A percentile compares a stretch with the other conserved stretches of the same genome.
Evolutionary conservation across 2,113 vertebrate genomes (phyloP).

Genomic region (Isichthys henryi): DNA sequence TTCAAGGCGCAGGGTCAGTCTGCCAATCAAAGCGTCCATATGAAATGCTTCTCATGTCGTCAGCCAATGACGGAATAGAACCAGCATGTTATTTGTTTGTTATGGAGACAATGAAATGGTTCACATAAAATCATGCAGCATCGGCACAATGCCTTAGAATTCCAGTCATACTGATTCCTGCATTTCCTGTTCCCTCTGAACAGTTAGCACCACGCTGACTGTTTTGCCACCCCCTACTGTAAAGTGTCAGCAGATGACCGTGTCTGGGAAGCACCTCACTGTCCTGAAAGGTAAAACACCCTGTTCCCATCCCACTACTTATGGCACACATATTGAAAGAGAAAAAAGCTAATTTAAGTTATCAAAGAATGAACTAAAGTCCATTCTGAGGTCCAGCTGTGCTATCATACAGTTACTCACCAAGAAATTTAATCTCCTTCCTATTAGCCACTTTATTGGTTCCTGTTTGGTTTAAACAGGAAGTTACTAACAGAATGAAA

Average conservation of each 20-base stretch:
- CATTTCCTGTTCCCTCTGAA: neutral
- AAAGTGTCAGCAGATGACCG: constrained; percentile 73
- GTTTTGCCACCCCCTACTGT: constrained; percentile 76
- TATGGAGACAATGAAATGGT: neutral
- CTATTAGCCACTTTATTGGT: neutral
- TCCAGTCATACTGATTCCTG: neutral
- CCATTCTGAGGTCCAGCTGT: neutral
- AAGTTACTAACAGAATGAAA: neutral
- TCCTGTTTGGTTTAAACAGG: neutral
- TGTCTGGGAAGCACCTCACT: constrained; percentile 75
- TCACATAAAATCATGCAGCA: neutral
- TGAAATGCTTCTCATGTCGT: neutral
- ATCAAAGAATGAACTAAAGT: neutral
- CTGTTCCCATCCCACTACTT: neutral
- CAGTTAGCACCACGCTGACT: constrained; percentile 76
- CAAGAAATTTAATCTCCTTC: neutral
- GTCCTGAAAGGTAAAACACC: constrained; percentile 67
- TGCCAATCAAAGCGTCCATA: neutral
- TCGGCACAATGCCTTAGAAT: neutral
- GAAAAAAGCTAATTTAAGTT: neutral
- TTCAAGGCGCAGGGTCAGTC: constrained; percentile 76
- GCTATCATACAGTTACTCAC: neutral
- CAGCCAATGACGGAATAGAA: neutral
- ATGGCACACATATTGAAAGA: neutral
- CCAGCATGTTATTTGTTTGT: neutral